A percentile compares a stretch with the other conserved stretches of the same genome.
Evolutionary conservation across 2,888 invertebrate species (phyloP).

Genomic region (Caradrina kadenii): DNA sequence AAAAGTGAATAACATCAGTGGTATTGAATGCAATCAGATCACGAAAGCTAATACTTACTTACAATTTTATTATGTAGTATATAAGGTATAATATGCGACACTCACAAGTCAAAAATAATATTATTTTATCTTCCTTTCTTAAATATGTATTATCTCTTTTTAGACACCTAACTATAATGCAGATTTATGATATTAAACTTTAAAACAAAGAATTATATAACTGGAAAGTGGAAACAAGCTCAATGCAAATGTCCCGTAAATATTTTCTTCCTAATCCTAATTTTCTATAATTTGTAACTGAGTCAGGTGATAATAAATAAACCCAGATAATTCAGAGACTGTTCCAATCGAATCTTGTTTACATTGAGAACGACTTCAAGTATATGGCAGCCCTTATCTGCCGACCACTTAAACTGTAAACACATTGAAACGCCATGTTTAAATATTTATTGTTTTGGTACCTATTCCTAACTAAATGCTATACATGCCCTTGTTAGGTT

Average conservation of each 20-base stretch:
- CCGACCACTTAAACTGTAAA: conserved; percentile 80
- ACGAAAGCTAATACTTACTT: conserved; percentile 4
- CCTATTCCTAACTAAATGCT: conserved; percentile 79
- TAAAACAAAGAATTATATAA: background rate
- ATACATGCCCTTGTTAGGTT: conserved; percentile 84
- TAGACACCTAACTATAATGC: too few species aligned
- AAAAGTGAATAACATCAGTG: background rate
- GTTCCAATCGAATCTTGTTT: conserved; percentile 88
- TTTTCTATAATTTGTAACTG: conserved; percentile 59
- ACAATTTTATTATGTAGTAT: too few species aligned
- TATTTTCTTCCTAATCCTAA: background rate
- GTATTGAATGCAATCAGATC: conserved; percentile 23
- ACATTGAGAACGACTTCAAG: conserved; percentile 80
- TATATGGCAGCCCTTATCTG: conserved; percentile 73
- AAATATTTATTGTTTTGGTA: conserved; percentile 82
- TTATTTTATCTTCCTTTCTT: too few species aligned
- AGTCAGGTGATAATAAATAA: conserved; percentile 85
- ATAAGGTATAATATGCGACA: too few species aligned
- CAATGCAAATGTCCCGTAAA: background rate
- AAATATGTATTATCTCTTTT: too few species aligned
- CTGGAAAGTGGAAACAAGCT: background rate
- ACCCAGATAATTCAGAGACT: conserved; percentile 79
- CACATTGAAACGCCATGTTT: conserved; percentile 81
- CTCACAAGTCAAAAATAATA: too few species aligned
- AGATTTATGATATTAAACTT: too few species aligned